phyloP scores from a whole-genome alignment of 2,888 invertebrate genomes.

The Apamea anceps region DNA sequence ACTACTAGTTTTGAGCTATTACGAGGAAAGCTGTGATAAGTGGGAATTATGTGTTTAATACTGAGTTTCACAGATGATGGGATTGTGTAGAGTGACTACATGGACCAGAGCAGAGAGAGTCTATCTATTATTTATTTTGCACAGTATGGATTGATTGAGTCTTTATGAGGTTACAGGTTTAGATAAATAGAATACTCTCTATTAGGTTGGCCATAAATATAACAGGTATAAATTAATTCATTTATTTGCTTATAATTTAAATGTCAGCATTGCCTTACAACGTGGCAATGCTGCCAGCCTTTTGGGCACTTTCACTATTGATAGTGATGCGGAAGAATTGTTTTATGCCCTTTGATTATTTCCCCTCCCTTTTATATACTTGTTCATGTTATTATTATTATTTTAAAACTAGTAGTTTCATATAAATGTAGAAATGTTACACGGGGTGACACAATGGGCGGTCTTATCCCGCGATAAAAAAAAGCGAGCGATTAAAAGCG shows the following conservation, averaged over 20 bases:
- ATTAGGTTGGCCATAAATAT: not conserved
- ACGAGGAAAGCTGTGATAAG: constrained; percentile 9
- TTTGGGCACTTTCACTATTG: not conserved
- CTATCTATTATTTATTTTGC: not conserved
- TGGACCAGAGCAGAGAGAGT: not conserved
- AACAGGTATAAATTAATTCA: not conserved
- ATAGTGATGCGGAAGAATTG: no score
- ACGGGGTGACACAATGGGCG: no score
- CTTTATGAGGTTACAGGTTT: not conserved
- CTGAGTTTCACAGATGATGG: not conserved
- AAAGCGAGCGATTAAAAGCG: no score
- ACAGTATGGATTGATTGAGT: not conserved
- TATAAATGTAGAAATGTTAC: no score
- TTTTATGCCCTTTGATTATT: not conserved
- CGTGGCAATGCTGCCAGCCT: not conserved
- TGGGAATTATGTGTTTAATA: not conserved
- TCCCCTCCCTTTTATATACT: not conserved
- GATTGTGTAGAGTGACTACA: not conserved
- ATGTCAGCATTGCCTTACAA: not conserved
- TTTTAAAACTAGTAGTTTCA: no score
- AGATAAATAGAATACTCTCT: not conserved
- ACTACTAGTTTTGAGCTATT: not conserved
- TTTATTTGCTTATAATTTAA: not conserved
- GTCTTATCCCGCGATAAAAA: no score
- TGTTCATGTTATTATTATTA: no score